Evolutionary conservation across 2,797 vertebrate genomes (phyloP), one percentile per base, ranked within the genome.

Genomic region (Fratercula arctica): DNA sequence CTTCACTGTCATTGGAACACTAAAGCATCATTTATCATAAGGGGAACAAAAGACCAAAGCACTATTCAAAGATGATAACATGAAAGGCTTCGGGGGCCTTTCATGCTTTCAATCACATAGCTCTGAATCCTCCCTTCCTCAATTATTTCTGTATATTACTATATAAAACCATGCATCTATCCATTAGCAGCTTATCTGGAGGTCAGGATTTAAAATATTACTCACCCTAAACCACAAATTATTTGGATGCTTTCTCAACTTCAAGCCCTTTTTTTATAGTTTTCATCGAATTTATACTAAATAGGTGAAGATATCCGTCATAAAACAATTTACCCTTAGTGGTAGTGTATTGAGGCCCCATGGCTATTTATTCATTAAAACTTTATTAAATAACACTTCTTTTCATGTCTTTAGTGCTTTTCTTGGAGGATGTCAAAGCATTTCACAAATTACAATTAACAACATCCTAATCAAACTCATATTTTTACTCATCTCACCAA

Each of bases 21-120:
- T 76, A 81, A 93, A 90, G 59, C 64, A 87, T 87, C 91, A 74
- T 93, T 88, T 95, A 90, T 94, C 91, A 70, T 87, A 93, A 88
- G 77, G 78, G 31, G 83, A 90, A 95, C 87, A 95, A 94, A 95
- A 95, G 83, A 88, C 89, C 80, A 82, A 95, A 88, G 85, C 59
- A 74, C 73, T 79, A 80, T 93, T 94, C 88, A 94, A 61, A 91
- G 83, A 95, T 41, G 82, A 69, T 84, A 90, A 94, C 87, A 91
- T 93, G 89, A 96, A 96, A 95, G 91, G 61, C 77, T 95, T 90
- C 46, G 33, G 66, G 82, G 70, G 11, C 33, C 53, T 96, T 97
- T 90, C 77, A 75, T 92, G 80, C 86, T 92, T 90, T 76, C 90
- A 91, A 24, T 86, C 88, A 80, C 35, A 39, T 39, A 63, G 33